Evolutionary conservation across 2,888 invertebrate genomes (phyloP), one percentile per base, ranked within the genome.

Genomic region (Timema cristinae): DNA sequence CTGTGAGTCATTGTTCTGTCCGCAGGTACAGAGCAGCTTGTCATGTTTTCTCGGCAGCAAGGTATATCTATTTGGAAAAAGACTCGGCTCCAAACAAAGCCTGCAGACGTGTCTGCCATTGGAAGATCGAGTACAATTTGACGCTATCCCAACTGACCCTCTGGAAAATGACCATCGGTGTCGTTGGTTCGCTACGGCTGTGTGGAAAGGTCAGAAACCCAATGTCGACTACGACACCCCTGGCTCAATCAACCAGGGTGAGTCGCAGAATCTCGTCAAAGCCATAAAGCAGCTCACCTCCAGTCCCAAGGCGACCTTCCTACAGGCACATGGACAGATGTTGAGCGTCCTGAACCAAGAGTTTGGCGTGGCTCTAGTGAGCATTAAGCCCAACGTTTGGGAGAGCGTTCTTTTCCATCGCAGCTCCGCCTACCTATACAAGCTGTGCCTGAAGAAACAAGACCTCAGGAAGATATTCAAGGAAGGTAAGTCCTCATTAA

Each of bases 61-160:
- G 72, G 72, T 78, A 49, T 79, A 76, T 68, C 2, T 76, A 10
- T 73, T 73, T 54, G 78, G 77, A 8, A 77, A 78, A 73, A 75
- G 78, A 73, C 69, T 79, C 68, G 51, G 75, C 6, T 50, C 76
- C 1, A 76, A 77, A 2, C 78, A 77, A 67, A 66, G 67, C 15
- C 74, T 79, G 7, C 13, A 54, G 9, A 67, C 68, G 9, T 70
- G 71, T 13, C 56, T 79, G 7, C 61, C 66, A 6, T 16, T 74
- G 1, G 73, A 73, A 9, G 76, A 78, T 54, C 72, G 63, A 13
- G 66, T 79, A 13, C 69, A 69, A 49, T 78, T 79, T 52, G 79
- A 80, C 71, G 79, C 79, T 7, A 75, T 80, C 47, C 80, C 79
- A 11, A 79, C 77, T 49, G 75, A 79, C 8, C 70, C 76, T 2